A percentile compares a stretch with the other conserved stretches of the same genome.
These are phyloP conservation scores for Climacteris rufus DNA, from an alignment of 2,113 vertebrate species.

Conservation along the genomic window DNA sequence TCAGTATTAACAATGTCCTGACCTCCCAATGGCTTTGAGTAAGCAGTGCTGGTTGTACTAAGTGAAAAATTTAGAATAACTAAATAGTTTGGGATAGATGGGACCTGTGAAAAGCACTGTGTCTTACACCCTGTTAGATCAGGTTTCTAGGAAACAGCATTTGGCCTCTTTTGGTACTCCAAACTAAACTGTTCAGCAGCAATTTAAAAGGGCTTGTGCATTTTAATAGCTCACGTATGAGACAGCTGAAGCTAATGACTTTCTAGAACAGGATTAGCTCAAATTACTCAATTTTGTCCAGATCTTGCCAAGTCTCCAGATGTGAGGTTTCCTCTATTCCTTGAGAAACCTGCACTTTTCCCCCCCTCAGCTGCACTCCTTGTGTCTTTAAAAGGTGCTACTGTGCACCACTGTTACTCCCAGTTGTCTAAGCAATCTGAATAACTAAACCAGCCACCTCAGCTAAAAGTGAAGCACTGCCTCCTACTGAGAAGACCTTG, in stretches of 20 bases:
- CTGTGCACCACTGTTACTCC: background rate
- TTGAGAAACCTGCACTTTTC: background rate
- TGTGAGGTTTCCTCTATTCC: slow-evolving; percentile 1
- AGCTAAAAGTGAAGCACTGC: background rate
- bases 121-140: background rate
- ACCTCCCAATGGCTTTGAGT: background rate
- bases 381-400: background rate
- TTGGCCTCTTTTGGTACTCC: background rate
- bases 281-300: background rate
- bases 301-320: slow-evolving; percentile 20
- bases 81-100: background rate
- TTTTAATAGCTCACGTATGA: background rate
- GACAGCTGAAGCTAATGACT: slow-evolving; percentile 14
- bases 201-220: background rate
- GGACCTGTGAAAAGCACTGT: background rate
- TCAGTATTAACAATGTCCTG: background rate
- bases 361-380: background rate
- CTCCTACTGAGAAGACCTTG: background rate
- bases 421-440: background rate
- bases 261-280: background rate
- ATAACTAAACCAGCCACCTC: background rate
- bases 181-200: background rate
- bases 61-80: background rate
- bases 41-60: background rate
- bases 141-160: background rate